Conservation (phyloP, 2,797 vertebrate species). For the Poeciliopsis paucimaculata region DNA sequence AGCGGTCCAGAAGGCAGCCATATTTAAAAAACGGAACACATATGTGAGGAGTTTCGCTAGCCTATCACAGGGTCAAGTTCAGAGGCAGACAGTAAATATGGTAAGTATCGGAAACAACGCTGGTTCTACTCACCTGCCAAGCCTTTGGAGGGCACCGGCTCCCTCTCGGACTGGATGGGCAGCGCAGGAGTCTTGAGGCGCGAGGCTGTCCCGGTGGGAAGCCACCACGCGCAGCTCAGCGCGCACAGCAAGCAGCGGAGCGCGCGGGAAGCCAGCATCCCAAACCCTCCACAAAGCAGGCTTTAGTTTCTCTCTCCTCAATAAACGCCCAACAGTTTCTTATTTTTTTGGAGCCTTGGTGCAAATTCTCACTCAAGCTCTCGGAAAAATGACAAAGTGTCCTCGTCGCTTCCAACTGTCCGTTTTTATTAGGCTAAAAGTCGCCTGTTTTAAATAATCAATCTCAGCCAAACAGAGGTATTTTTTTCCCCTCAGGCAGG, state of each 20-base stretch:
- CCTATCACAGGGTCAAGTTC: background rate
- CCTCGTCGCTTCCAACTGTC: conserved; percentile 17
- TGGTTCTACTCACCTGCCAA: conserved; percentile 81
- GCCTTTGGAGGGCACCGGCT: conserved; percentile 86
- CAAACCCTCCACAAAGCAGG: conserved; percentile 20
- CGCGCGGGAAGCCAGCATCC: conserved; percentile 73
- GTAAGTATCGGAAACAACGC: background rate
- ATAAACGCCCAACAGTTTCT: background rate
- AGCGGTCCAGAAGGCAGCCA: background rate
- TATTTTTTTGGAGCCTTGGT: background rate
- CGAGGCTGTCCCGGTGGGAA: conserved; percentile 70
- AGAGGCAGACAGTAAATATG: background rate
- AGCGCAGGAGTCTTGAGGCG: conserved; percentile 84
- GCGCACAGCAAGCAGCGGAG: conserved; percentile 70
- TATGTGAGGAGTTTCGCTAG: background rate
- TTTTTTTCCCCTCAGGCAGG: background rate
- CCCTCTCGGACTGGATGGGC: conserved; percentile 92
- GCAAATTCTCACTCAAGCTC: background rate
- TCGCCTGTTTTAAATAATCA: background rate
- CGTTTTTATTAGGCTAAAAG: background rate
- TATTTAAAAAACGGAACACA: background rate
- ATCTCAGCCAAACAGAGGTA: conserved; percentile 8
- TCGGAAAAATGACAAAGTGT: background rate
- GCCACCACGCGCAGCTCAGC: conserved; percentile 80
- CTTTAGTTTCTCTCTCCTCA: background rate